Percentiles rank a stretch among this genome's conserved stretches.
These are phyloP conservation scores for Uropsilus gracilis DNA, from an alignment of 2,113 vertebrate genomes.

Conservation along the genomic window DNA sequence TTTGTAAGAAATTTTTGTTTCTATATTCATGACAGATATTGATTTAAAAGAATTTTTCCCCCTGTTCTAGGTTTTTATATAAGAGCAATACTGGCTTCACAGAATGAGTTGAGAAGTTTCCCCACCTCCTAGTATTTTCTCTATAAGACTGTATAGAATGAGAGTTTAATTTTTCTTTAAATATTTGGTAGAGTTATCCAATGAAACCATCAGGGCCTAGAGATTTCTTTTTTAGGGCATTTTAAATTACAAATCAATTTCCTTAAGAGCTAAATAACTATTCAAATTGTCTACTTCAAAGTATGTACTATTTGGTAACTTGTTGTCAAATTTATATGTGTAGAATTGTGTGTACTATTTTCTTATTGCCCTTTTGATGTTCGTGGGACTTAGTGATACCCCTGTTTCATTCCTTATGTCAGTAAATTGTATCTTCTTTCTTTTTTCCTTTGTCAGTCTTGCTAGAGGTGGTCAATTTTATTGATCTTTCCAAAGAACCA, in stretches of 20 bases:
- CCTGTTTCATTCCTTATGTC: constrained; percentile 7
- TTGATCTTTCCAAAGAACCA: constrained; percentile 64
- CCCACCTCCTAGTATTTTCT: not conserved
- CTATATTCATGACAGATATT: not conserved
- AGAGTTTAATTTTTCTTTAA: constrained; percentile 9
- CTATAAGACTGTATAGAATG: not conserved
- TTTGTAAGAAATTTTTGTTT: not conserved
- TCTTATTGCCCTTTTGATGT: not conserved
- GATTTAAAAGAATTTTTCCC: not conserved
- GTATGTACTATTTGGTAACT: not conserved
- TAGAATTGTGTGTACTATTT: not conserved
- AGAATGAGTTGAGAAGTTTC: not conserved
- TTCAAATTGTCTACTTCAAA: not conserved
- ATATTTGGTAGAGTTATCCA: constrained; percentile 10
- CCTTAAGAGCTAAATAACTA: not conserved
- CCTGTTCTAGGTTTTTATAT: not conserved
- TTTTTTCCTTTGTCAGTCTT: constrained; percentile 44
- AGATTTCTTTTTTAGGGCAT: not conserved
- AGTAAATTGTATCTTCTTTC: constrained; percentile 58
- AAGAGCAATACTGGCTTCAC: not conserved
- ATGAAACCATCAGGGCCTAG: constrained; percentile 25
- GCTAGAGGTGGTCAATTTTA: constrained; percentile 64
- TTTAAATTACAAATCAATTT: constrained; percentile 24
- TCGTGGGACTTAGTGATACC: not conserved
- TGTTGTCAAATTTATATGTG: not conserved